Conservation (phyloP, 2,888 invertebrate species). For the Xanthia icteritia region DNA sequence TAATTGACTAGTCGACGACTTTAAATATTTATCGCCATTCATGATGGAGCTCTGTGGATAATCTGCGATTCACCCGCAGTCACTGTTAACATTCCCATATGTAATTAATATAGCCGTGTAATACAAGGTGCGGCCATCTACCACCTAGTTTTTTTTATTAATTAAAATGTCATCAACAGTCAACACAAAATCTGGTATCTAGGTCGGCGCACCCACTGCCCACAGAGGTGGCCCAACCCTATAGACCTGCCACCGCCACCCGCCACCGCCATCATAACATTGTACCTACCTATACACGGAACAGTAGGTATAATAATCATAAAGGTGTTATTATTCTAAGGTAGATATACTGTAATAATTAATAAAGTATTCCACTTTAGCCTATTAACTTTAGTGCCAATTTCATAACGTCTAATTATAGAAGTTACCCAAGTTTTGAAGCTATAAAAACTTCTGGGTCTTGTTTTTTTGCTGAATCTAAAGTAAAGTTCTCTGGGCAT, state of each 20-base stretch:
- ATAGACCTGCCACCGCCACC: constrained; percentile 30
- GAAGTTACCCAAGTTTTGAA: neutral
- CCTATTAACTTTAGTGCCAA: neutral
- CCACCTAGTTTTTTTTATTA: constrained; percentile 71
- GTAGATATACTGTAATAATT: constrained; percentile 15
- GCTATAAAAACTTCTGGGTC: neutral
- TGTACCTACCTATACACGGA: neutral
- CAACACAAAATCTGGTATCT: constrained; percentile 75
- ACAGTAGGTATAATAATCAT: constrained; percentile 22
- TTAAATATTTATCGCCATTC: constrained; percentile 37
- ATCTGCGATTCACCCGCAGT: constrained; percentile 9
- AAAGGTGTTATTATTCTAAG: constrained; percentile 22
- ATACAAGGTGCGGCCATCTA: constrained; percentile 65
- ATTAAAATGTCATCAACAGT: constrained; percentile 75
- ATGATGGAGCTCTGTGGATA: constrained; percentile 1
- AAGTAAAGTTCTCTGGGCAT: too few species aligned
- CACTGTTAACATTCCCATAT: constrained; percentile 15
- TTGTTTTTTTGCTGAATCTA: neutral
- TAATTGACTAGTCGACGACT: constrained; percentile 6
- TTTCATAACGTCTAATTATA: neutral
- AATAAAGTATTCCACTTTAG: constrained; percentile 5
- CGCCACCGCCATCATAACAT: constrained; percentile 35
- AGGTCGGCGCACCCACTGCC: constrained; percentile 80
- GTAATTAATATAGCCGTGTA: constrained; percentile 27
- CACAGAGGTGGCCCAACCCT: constrained; percentile 63